Evolutionary conservation across 2,888 invertebrate genomes (phyloP).

Genomic region (Xanthorhoe designata): DNA sequence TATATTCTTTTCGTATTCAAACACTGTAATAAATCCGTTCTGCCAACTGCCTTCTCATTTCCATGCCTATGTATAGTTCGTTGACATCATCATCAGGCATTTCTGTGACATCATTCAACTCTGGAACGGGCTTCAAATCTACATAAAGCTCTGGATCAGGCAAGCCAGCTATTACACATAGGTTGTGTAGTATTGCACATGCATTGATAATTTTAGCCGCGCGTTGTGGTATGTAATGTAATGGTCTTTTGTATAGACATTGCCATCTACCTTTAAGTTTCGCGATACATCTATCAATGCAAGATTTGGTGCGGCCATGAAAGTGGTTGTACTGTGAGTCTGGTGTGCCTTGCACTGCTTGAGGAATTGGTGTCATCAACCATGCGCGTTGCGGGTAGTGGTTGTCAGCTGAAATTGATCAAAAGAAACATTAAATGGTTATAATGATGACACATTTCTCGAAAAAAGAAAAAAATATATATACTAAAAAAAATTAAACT

Average conservation of each 20-base stretch:
- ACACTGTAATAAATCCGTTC: conserved; percentile 67
- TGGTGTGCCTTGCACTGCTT: conserved; percentile 62
- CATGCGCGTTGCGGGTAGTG: conserved; percentile 65
- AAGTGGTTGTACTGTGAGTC: conserved; percentile 67
- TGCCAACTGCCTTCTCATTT: conserved; percentile 63
- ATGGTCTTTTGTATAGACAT: conserved; percentile 61
- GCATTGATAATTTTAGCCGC: conserved; percentile 69
- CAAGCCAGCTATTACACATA: conserved; percentile 58
- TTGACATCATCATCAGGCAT: conserved; percentile 65
- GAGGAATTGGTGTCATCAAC: conserved; percentile 66
- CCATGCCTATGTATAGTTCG: conserved; percentile 65
- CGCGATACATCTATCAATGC: conserved; percentile 61
- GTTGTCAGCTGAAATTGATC: conserved; percentile 33
- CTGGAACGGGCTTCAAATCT: conserved; percentile 53
- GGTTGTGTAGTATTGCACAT: conserved; percentile 66
- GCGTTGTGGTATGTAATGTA: conserved; percentile 65
- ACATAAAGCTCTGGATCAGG: conserved; percentile 56
- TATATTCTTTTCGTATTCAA: conserved; percentile 28
- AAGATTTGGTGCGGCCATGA: conserved; percentile 52
- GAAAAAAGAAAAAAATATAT: too few species aligned
- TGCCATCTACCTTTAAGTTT: conserved; percentile 66
- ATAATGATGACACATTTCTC: too few species aligned
- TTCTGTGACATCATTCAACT: conserved; percentile 58
- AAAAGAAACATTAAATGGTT: neutral
- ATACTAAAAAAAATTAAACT: too few species aligned